Conservation (phyloP, 1,140 invertebrate species). For the Rhizoglyphus robini region DNA sequence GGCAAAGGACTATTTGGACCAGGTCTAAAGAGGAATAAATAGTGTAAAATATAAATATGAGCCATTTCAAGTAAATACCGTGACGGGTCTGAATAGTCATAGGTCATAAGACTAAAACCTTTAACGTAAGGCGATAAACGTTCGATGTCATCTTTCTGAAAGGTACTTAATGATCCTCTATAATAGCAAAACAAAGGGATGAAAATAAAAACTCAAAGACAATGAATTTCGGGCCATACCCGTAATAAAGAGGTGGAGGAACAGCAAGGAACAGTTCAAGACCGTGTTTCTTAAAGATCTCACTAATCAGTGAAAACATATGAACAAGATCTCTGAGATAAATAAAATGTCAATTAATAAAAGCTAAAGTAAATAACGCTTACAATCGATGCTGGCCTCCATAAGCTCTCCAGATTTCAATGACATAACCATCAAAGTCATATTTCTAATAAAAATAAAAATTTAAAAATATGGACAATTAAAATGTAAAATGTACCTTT, state of each 20-base stretch:
- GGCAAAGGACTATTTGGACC: conserved; percentile 68
- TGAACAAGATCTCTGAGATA: conserved; percentile 34
- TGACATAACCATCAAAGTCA: conserved; percentile 66
- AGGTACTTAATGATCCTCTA: conserved; percentile 46
- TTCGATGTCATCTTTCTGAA: conserved; percentile 60
- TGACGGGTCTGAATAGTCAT: conserved; percentile 73
- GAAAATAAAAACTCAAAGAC: neutral
- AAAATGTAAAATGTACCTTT: conserved; percentile 21
- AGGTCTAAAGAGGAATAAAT: conserved; percentile 32
- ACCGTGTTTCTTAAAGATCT: conserved; percentile 38
- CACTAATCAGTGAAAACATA: conserved; percentile 37
- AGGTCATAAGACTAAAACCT: conserved; percentile 85
- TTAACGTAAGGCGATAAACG: conserved; percentile 57
- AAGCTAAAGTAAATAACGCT: conserved; percentile 36
- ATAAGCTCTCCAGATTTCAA: conserved; percentile 69
- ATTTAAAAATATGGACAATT: conserved; percentile 12
- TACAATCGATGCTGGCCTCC: conserved; percentile 47
- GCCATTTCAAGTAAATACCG: conserved; percentile 37
- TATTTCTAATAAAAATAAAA: conserved; percentile 35
- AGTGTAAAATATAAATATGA: conserved; percentile 9
- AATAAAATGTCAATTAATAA: conserved; percentile 18
- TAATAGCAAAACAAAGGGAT: conserved; percentile 24
- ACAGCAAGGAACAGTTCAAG: conserved; percentile 64
- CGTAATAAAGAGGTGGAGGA: conserved; percentile 53
- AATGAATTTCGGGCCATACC: conserved; percentile 39